phyloP scores from a whole-genome alignment of 2,888 invertebrate species.

The Nymphalis polychloros region DNA sequence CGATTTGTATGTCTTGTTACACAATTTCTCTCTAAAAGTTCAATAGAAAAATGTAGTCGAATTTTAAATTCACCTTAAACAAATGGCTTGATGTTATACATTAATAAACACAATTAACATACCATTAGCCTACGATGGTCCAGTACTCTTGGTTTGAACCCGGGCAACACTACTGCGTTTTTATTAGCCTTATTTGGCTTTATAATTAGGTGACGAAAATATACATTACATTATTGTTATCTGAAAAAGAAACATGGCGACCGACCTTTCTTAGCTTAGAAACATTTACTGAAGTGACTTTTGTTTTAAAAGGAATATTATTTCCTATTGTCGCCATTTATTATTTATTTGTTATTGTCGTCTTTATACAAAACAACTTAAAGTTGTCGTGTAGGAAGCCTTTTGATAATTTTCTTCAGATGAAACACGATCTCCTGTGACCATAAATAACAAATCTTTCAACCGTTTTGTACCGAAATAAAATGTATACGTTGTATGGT shows the following conservation, averaged over 20 bases:
- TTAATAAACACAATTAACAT: too few species aligned
- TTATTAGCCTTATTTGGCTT: too few species aligned
- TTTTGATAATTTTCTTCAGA: neutral
- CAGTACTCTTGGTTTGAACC: too few species aligned
- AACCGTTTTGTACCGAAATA: neutral
- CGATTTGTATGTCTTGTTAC: neutral
- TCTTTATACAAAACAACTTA: neutral
- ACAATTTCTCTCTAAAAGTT: neutral
- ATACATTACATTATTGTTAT: neutral
- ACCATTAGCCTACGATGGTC: too few species aligned
- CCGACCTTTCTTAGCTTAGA: neutral
- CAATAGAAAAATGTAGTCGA: neutral
- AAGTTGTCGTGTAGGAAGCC: slow-evolving; percentile 1
- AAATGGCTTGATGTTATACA: too few species aligned
- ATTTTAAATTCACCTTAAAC: neutral
- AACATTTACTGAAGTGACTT: neutral
- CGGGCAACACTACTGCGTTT: too few species aligned
- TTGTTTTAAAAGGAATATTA: neutral
- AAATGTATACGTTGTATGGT: neutral
- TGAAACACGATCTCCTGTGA: neutral
- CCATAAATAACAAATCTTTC: neutral
- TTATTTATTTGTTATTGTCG: too few species aligned
- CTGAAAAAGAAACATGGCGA: neutral
- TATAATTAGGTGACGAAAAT: too few species aligned
- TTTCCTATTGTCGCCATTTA: neutral